These are phyloP conservation scores for Drosophila parvula DNA, from an alignment of 1,140 invertebrate genomes.

Conservation along the genomic window DNA sequence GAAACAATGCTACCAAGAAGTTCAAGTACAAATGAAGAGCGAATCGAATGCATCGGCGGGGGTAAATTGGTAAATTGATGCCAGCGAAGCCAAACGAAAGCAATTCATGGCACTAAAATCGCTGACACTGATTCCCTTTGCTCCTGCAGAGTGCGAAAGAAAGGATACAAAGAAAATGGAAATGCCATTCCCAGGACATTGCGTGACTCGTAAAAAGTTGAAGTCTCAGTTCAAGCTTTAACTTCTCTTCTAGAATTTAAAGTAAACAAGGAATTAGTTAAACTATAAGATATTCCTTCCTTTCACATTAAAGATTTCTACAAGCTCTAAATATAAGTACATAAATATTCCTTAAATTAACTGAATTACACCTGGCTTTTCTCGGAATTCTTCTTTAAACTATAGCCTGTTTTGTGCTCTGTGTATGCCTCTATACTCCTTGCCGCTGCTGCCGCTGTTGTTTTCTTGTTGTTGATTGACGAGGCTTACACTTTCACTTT, in stretches of 20 bases:
- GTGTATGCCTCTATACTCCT: constrained; percentile 5
- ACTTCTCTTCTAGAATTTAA: background rate
- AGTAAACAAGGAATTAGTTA: background rate
- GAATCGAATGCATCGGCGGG: constrained; percentile 33
- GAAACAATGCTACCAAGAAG: constrained; percentile 5
- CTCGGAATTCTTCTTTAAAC: background rate
- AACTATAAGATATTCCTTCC: no score
- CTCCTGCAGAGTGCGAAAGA: constrained; percentile 2
- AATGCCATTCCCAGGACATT: no score
- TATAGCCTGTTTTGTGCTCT: background rate
- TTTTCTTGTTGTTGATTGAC: constrained; percentile 34
- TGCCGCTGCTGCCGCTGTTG: background rate
- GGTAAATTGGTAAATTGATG: constrained; percentile 46
- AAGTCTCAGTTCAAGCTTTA: background rate
- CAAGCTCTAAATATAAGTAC: no score
- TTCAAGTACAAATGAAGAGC: constrained; percentile 50
- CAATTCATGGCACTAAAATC: constrained; percentile 26
- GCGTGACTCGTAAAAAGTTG: no score
- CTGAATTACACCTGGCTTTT: no score
- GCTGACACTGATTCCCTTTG: constrained; percentile 31
- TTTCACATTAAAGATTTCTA: no score
- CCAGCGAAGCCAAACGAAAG: constrained; percentile 7
- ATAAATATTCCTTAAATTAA: no score
- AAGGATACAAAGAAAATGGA: no score
- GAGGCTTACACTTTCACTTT: constrained; percentile 50